A percentile compares a stretch with the other conserved stretches of the same genome.
Conservation (phyloP, 2,797 vertebrate species). For the Eulemur coronatus region DNA sequence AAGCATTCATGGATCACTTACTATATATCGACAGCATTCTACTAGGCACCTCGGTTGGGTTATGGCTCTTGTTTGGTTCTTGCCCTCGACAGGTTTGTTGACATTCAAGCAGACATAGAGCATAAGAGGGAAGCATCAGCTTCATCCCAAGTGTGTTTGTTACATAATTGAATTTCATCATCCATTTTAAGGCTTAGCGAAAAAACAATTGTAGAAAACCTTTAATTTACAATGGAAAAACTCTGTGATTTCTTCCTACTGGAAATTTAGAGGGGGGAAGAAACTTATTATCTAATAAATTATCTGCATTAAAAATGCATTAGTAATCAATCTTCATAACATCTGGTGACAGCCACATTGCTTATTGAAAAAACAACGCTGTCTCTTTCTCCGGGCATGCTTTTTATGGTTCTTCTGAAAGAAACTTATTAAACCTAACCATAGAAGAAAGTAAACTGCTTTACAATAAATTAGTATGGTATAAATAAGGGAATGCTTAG, state of each 20-base stretch:
- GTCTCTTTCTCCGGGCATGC: slow-evolving; percentile 19
- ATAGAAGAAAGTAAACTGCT: slow-evolving; percentile 60
- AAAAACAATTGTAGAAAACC: slow-evolving; percentile 63
- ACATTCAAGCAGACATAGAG: not conserved
- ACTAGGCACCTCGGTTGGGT: too few species aligned
- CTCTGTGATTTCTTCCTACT: slow-evolving; percentile 57
- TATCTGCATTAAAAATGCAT: slow-evolving; percentile 75
- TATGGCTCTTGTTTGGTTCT: not conserved
- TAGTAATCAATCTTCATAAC: slow-evolving; percentile 72
- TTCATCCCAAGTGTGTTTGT: not conserved
- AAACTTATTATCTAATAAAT: slow-evolving; percentile 74
- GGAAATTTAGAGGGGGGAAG: slow-evolving; percentile 57
- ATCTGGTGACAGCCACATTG: slow-evolving; percentile 68
- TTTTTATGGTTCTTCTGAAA: slow-evolving; percentile 63
- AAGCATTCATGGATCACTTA: not conserved
- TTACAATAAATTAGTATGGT: slow-evolving; percentile 57
- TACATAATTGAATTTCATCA: slow-evolving; percentile 54
- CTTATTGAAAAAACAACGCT: slow-evolving; percentile 63
- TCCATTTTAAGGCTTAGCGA: slow-evolving; percentile 53
- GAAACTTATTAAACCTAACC: slow-evolving; percentile 57
- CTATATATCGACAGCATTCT: not conserved
- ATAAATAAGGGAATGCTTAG: slow-evolving; percentile 67
- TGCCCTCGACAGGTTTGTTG: not conserved
- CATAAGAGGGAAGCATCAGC: not conserved
- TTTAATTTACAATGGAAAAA: slow-evolving; percentile 74